phyloP scores from a whole-genome alignment of 1,140 invertebrate species.

The Anoplolepis gracilipes region DNA sequence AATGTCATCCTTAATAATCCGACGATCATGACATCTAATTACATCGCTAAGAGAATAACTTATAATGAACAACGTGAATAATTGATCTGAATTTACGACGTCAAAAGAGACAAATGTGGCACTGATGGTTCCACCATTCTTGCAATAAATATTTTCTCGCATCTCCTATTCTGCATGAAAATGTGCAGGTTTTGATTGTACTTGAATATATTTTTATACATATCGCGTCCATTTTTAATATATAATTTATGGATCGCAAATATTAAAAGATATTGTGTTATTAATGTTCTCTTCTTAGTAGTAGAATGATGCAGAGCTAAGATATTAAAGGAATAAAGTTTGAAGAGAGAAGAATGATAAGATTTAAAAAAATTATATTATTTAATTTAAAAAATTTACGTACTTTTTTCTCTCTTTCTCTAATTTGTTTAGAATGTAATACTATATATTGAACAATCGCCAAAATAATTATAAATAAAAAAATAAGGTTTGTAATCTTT shows the following conservation, averaged over 20 bases:
- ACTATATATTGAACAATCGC: background rate
- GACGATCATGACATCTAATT: conserved; percentile 14
- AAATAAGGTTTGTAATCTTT: background rate
- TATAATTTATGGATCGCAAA: background rate
- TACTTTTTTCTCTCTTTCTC: no score
- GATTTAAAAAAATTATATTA: background rate
- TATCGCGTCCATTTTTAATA: background rate
- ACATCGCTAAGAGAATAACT: conserved; percentile 5
- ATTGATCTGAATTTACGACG: background rate
- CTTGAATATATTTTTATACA: background rate
- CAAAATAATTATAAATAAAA: background rate
- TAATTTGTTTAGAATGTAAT: background rate
- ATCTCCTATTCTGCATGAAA: background rate
- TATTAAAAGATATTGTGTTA: background rate
- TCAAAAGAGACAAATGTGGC: background rate
- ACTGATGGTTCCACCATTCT: background rate
- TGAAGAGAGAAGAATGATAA: background rate
- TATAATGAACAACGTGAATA: conserved; percentile 6
- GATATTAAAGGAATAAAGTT: background rate
- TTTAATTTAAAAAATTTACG: no score
- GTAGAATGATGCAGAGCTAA: background rate
- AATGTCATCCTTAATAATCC: conserved; percentile 36
- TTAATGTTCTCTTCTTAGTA: background rate
- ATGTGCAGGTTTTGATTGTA: background rate
- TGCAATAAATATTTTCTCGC: background rate